Percentiles rank a stretch among this genome's conserved stretches.
Conservation (phyloP, 64 coral and sea anemone genomes). For the Dendronephthya gigantea region DNA sequence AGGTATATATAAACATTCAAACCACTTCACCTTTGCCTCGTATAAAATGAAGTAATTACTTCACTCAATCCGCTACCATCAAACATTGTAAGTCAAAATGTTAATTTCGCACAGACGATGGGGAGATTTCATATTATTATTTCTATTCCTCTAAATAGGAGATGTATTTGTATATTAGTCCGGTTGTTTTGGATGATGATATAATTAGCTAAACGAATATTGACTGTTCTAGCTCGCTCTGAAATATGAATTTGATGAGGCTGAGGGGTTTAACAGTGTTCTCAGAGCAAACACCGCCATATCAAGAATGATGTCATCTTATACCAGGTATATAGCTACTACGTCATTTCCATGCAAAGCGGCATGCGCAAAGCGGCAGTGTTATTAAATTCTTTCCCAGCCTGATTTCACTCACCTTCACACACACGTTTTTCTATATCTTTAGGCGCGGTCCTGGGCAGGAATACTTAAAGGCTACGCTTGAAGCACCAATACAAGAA, state of each 20-base stretch:
- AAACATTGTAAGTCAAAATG: no score
- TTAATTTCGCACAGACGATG: no score
- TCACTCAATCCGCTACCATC: no score
- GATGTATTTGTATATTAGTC: no score
- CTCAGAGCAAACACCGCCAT: constrained; percentile 86
- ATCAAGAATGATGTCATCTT: constrained; percentile 95
- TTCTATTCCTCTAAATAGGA: no score
- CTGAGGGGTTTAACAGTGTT: constrained; percentile 75
- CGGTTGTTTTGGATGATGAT: background rate
- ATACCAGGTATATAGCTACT: constrained; percentile 84
- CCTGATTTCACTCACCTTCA: background rate
- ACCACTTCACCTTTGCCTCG: no score
- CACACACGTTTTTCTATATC: background rate
- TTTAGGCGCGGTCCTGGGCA: constrained; percentile 81
- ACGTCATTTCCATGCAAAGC: background rate
- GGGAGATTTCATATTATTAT: no score
- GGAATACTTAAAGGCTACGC: constrained; percentile 71
- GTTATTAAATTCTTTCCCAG: background rate
- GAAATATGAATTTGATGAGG: constrained; percentile 80
- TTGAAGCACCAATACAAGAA: constrained; percentile 52
- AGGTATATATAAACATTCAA: constrained; percentile 30
- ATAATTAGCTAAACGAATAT: background rate
- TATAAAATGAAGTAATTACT: no score
- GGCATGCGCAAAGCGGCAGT: background rate
- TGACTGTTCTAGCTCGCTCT: constrained; percentile 43